phyloP scores from a whole-genome alignment of 2,113 vertebrate genomes.

The Cranoglanis bouderius region DNA sequence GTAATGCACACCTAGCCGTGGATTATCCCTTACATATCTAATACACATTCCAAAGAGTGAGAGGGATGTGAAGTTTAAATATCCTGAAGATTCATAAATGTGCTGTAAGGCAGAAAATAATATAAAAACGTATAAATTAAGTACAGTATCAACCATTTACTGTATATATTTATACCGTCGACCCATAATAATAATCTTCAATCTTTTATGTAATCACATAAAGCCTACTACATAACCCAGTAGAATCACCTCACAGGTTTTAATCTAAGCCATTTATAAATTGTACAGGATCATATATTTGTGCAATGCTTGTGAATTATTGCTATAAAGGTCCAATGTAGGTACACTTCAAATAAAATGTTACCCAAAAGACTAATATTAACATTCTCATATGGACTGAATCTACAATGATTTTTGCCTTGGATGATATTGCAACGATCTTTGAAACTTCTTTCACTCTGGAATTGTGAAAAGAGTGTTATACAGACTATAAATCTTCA shows the following conservation, averaged over 20 bases:
- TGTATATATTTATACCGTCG: background rate
- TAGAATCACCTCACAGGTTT: background rate
- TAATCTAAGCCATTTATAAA: background rate
- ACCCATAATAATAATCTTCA: background rate
- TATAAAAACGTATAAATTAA: background rate
- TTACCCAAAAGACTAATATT: background rate
- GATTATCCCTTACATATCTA: too few relatives aligned
- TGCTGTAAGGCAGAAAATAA: background rate
- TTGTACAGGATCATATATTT: background rate
- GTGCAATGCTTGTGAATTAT: background rate
- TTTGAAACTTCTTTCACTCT: background rate
- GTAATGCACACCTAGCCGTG: too few relatives aligned
- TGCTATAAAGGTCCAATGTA: background rate
- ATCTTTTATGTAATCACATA: background rate
- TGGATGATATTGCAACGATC: background rate
- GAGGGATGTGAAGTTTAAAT: too few relatives aligned
- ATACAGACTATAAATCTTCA: background rate
- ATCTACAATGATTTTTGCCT: background rate
- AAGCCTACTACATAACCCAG: background rate
- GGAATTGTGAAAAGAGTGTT: background rate
- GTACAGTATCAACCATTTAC: background rate
- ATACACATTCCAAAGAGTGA: too few relatives aligned
- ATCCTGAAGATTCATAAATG: too few relatives aligned
- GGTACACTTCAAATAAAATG: background rate
- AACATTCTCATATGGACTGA: background rate